Evolutionary conservation across 2,888 invertebrate genomes (phyloP).

Genomic region (Lissocephala sabroskyi): DNA sequence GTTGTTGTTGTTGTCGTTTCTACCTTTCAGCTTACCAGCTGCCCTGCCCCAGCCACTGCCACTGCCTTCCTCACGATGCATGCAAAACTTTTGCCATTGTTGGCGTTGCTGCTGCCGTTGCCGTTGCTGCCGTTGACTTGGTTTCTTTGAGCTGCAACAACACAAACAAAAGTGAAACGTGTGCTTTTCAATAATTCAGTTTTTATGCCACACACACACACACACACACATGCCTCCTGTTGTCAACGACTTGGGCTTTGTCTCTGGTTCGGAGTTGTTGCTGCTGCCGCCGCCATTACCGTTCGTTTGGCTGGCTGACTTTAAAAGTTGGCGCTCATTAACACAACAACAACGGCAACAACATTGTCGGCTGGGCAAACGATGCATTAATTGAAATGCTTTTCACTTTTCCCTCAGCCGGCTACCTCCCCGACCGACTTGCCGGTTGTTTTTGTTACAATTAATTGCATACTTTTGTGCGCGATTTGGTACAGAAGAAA

Average conservation of each 20-base stretch:
- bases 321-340: slow-evolving; percentile 54
- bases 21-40: neutral
- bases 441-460: slow-evolving; percentile 17
- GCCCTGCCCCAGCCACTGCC: slow-evolving; percentile 14
- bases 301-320: neutral
- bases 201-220: slow-evolving; percentile 47
- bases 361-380: slow-evolving; percentile 13
- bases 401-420: slow-evolving; percentile 44
- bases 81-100: slow-evolving; percentile 37
- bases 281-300: slow-evolving; percentile 11
- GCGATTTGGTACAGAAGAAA: slow-evolving; percentile 17
- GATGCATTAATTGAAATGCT: slow-evolving; percentile 57
- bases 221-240: slow-evolving; percentile 18
- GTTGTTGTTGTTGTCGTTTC: slow-evolving; percentile 1
- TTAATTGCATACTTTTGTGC: slow-evolving; percentile 47
- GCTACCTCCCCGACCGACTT: too few species aligned
- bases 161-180: slow-evolving; percentile 62
- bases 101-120: slow-evolving; percentile 19
- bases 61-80: neutral
- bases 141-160: slow-evolving; percentile 49
- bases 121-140: slow-evolving; percentile 45
- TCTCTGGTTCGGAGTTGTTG: slow-evolving; percentile 31
- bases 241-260: slow-evolving; percentile 37
- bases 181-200: slow-evolving; percentile 66
- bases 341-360: slow-evolving; percentile 16